Base-by-base conservation (phyloP, 2,888 invertebrate genomes). In the Merodon equestris region DNA sequence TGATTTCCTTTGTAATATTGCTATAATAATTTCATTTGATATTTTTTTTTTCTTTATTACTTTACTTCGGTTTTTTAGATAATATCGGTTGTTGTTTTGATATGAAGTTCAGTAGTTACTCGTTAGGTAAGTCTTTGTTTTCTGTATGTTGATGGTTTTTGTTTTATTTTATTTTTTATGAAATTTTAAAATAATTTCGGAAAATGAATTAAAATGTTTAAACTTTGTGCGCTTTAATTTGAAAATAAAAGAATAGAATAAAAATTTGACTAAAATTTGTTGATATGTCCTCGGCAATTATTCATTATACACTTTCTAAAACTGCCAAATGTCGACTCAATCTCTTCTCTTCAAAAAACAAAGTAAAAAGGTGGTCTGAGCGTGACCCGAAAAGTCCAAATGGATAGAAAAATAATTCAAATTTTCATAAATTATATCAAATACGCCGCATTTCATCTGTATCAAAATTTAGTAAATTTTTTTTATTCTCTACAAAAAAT, bases 91-190 rank as follows among this genome's bases (percentile, higher is more conserved):
- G 56, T 79, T 73, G 56, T 57, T 81, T 82, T 82, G 83, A 84
- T 84, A 84, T 84, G 84, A 83, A 81, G 81, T 84, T 83, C 82
- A 83, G 81, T 84, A 82, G 68, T 82, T 27, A 27, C 27, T 40
- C 72, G n/a, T 76, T 83, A 76, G 79, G 70, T 83, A 83, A 84
- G 84, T 84, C 84, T 84, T 84, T 82, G 7, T 27, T 79, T 73
- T 81, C 63, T 64, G 58, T 71, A 53, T 77, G 45, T 68, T 36
- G 77, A 50, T 13, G 27, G 27, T 4, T 27, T 64, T 54, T 81
- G 38, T 17, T 50, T 71, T 12, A 27, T 51, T 48, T 15, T 48
- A 13, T 40, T 60, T 2, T 57, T 44, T 50, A 36, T 50, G 17
- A 34, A 7, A 13, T 48, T 54, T 19, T 38, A 17, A 45, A 14